Evolutionary conservation across 2,113 vertebrate genomes (phyloP).

Genomic region (Antennarius striatus): DNA sequence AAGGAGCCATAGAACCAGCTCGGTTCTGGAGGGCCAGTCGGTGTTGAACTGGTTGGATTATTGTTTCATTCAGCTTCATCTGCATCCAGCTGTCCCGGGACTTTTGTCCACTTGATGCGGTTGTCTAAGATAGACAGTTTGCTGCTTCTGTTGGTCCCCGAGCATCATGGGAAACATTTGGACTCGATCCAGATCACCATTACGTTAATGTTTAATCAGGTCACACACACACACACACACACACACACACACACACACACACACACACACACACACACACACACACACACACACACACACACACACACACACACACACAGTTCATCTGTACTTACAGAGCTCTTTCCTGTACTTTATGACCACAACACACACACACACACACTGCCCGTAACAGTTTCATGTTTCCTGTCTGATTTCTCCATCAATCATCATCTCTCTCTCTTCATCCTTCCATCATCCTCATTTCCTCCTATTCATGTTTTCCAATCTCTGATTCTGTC

Average conservation of each 20-base stretch:
- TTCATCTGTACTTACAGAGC: constrained; percentile 69
- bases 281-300: constrained; percentile 22
- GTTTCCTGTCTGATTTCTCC: constrained; percentile 27
- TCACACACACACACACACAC: constrained; percentile 29
- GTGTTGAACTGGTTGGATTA: too few relatives aligned
- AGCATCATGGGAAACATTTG: constrained; percentile 61
- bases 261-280: constrained; percentile 33
- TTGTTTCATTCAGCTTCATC: too few relatives aligned
- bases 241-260: constrained; percentile 7
- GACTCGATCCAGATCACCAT: constrained; percentile 55
- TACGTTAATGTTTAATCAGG: constrained; percentile 67
- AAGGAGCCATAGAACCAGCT: too few relatives aligned
- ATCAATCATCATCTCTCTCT: constrained; percentile 21
- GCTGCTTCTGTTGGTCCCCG: constrained; percentile 11
- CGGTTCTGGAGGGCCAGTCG: too few relatives aligned
- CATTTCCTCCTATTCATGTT: neutral
- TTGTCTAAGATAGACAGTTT: constrained; percentile 2
- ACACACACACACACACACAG: constrained; percentile 18
- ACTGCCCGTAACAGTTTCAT: neutral
- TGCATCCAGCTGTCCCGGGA: neutral
- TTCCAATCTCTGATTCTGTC: too few relatives aligned
- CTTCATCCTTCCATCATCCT: neutral
- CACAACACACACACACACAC: constrained; percentile 21
- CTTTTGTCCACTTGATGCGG: neutral
- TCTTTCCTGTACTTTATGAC: constrained; percentile 65